Base-by-base conservation (phyloP, 1,140 invertebrate species). In the Eciton burchellii region DNA sequence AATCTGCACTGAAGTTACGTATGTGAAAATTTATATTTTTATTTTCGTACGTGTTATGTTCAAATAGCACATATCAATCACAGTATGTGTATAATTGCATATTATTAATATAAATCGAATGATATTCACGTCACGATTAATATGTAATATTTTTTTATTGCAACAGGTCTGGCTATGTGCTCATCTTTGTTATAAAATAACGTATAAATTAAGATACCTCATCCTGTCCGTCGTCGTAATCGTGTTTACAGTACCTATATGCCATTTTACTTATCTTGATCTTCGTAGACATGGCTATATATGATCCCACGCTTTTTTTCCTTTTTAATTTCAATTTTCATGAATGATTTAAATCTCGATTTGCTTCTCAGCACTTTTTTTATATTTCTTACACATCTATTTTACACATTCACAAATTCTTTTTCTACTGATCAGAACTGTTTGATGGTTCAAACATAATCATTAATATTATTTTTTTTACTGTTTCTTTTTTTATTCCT, bases 111-210 rank as follows among this genome's bases (percentile, higher is more conserved):
- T 43, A 57, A 12, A 63, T 52, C 35, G 29, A 72, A 56, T 56
- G 24, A 24, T 35, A 54, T 76, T 63, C 74, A 59, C 52, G 87
- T 73, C 68, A 76, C 83, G 70, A 90, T 84, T 92, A 91, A 92
- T 86, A 88, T 79, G 21, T 88, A 81, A 65, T 66, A 89, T 82
- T 87, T 56, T 88, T 81, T 88, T 91, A 90, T 94, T 92, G 84
- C 88, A 90, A 93, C 93, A 94, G 93, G 93, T 90, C 92, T 90
- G 89, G 90, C 90, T 90, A 90, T 93, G 91, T 81, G 90, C 87
- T 91, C 91, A 89, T 79, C 76, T 88, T 88, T 82, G 88, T 91
- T 89, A 70, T 68, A 79, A 68, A 79, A 56, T 79, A 45, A 70
- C n/a, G 1, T 90, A 92, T 87, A 93, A 91, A 92, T 88, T 93